Percentiles rank a stretch among this genome's conserved stretches.
These are phyloP conservation scores for Adelphocoris suturalis DNA, from an alignment of 2,888 invertebrate genomes.

Conservation along the genomic window DNA sequence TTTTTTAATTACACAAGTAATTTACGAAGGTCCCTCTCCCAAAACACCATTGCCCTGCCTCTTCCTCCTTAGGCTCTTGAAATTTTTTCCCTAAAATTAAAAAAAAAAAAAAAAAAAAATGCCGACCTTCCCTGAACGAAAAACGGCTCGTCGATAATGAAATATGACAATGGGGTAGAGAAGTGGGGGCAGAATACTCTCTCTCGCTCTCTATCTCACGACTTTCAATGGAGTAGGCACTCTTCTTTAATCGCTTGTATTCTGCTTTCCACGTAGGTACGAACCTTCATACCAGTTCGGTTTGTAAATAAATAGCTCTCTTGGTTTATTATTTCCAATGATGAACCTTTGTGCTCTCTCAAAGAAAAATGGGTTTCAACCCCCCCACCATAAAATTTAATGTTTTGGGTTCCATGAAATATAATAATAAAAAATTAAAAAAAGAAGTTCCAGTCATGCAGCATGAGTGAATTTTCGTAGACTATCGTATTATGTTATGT, in stretches of 20 bases:
- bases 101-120: constrained; percentile 11
- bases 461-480: too few relatives aligned
- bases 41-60: not conserved
- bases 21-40: constrained; percentile 36
- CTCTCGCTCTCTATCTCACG: too few relatives aligned
- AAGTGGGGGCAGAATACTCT: not conserved
- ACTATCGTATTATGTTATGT: too few relatives aligned
- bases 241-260: not conserved
- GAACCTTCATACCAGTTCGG: not conserved
- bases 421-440: too few relatives aligned
- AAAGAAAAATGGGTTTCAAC: too few relatives aligned
- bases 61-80: not conserved
- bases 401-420: too few relatives aligned
- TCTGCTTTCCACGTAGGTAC: not conserved
- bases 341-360: too few relatives aligned
- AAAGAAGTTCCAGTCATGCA: too few relatives aligned
- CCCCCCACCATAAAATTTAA: too few relatives aligned
- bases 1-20: constrained; percentile 63
- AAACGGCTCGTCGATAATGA: constrained; percentile 2
- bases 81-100: constrained; percentile 30
- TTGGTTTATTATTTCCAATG: too few relatives aligned
- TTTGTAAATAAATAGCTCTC: not conserved
- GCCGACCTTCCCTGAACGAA: not conserved
- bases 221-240: not conserved
- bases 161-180: not conserved